phyloP scores from a whole-genome alignment of 2,113 vertebrate species.

The Gallinago media region DNA sequence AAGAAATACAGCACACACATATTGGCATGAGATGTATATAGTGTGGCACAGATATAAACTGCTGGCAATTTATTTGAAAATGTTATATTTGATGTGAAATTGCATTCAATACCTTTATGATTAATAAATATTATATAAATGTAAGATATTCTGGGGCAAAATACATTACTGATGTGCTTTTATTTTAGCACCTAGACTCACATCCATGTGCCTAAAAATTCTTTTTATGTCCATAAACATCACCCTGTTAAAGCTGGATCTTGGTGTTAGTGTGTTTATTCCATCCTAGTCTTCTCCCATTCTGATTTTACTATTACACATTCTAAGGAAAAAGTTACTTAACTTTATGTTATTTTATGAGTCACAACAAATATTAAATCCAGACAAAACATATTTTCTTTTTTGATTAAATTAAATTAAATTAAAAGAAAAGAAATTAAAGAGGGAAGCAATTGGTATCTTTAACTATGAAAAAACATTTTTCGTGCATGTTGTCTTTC shows the following conservation, averaged over 20 bases:
- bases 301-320: neutral
- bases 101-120: neutral
- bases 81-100: neutral
- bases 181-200: neutral
- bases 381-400: neutral
- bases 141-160: neutral
- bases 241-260: neutral
- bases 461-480: neutral
- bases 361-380: neutral
- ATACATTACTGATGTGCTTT: neutral
- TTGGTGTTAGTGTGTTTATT: neutral
- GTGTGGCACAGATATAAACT: neutral
- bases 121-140: neutral
- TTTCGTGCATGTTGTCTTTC: neutral
- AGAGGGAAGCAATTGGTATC: neutral
- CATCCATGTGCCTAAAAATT: neutral
- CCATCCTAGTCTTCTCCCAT: neutral
- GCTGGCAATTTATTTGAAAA: neutral
- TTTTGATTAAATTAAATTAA: neutral
- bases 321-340: neutral
- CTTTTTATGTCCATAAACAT: neutral
- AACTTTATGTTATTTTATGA: conserved; percentile 5
- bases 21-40: neutral
- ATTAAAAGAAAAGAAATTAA: neutral
- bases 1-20: neutral